Conservation (phyloP, 1,140 invertebrate genomes). For the Drosophila willistoni region DNA sequence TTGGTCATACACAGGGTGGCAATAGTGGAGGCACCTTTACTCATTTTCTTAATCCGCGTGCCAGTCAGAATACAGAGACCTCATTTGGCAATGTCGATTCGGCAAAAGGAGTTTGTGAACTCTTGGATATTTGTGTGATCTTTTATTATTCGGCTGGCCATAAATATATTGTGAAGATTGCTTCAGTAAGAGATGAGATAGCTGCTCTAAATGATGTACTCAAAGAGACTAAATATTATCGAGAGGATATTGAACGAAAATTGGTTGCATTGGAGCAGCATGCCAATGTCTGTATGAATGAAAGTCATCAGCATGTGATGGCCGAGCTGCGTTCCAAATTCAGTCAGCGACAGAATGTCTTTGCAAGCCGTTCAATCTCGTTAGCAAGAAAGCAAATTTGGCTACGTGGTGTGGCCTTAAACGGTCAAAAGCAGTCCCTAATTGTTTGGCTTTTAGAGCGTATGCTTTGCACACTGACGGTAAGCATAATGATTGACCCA, state of each 20-base stretch:
- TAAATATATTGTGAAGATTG: constrained; percentile 82
- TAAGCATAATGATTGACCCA: constrained; percentile 15
- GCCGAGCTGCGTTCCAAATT: constrained; percentile 72
- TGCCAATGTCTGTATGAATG: constrained; percentile 76
- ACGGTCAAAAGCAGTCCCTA: constrained; percentile 49
- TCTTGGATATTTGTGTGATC: constrained; percentile 75
- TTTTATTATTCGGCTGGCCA: constrained; percentile 82
- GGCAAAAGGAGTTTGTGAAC: constrained; percentile 65
- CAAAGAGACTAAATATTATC: constrained; percentile 77
- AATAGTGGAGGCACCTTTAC: constrained; percentile 60
- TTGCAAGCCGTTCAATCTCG: constrained; percentile 80
- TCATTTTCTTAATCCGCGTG: constrained; percentile 64
- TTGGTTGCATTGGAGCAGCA: constrained; percentile 70
- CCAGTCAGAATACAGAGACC: constrained; percentile 24
- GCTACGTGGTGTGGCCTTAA: constrained; percentile 77
- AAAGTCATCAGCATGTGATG: constrained; percentile 72
- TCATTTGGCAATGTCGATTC: constrained; percentile 54
- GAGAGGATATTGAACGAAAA: constrained; percentile 74
- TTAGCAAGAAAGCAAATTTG: constrained; percentile 78
- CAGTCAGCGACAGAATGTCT: constrained; percentile 78
- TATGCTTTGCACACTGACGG: constrained; percentile 84
- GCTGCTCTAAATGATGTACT: constrained; percentile 79
- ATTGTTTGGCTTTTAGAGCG: constrained; percentile 86
- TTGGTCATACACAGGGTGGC: constrained; percentile 62
- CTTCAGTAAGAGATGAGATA: constrained; percentile 78